phyloP scores from a whole-genome alignment of 1,140 invertebrate species.

The Globodera rostochiensis region DNA sequence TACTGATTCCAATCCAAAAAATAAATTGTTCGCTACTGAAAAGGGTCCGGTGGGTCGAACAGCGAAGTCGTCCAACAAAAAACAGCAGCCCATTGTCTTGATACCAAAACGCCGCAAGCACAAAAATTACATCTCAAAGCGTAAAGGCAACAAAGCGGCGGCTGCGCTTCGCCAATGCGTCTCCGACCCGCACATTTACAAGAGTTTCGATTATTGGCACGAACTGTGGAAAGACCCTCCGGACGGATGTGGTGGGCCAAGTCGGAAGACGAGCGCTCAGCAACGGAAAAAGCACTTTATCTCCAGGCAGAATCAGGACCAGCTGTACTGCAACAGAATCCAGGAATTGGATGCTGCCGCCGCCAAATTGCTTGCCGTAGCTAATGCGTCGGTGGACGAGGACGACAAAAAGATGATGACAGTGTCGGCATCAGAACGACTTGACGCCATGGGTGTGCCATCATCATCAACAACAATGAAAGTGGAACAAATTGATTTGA shows the following conservation, averaged over 20 bases:
- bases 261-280: neutral
- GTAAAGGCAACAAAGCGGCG: slow-evolving; percentile 36
- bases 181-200: slow-evolving; percentile 49
- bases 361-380: slow-evolving; percentile 21
- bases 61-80: neutral
- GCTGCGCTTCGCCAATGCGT: slow-evolving; percentile 39
- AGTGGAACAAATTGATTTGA: slow-evolving; percentile 1
- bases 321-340: slow-evolving; percentile 13
- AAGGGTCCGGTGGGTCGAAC: neutral
- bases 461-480: slow-evolving; percentile 5
- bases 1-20: neutral
- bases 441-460: slow-evolving; percentile 19
- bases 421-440: slow-evolving; percentile 24
- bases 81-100: slow-evolving; percentile 45
- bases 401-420: slow-evolving; percentile 20
- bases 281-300: neutral
- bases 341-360: slow-evolving; percentile 27
- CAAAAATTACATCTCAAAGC: slow-evolving; percentile 54
- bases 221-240: slow-evolving; percentile 14
- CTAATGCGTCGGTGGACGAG: slow-evolving; percentile 1
- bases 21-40: slow-evolving; percentile 3
- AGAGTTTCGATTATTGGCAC: slow-evolving; percentile 47
- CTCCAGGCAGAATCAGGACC: neutral
- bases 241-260: neutral
- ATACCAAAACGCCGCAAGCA: slow-evolving; percentile 53